Conservation (phyloP, 2,113 vertebrate species). For the Python bivittatus region DNA sequence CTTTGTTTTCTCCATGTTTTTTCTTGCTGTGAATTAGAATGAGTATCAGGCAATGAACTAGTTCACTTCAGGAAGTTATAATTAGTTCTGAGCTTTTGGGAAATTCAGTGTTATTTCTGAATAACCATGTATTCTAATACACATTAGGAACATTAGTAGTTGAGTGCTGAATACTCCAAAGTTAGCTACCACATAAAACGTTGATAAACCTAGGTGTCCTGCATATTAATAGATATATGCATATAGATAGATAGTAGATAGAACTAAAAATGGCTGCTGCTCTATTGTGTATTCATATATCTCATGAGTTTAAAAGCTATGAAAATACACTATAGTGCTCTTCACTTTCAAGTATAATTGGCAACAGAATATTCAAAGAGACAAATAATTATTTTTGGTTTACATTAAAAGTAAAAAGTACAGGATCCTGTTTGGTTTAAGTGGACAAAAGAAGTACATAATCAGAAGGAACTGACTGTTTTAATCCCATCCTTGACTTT, state of each 20-base stretch:
- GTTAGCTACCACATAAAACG: conserved; percentile 39
- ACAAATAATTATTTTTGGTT: conserved; percentile 49
- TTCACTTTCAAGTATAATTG: conserved; percentile 12
- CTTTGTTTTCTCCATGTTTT: not conserved
- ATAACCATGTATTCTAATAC: conserved; percentile 36
- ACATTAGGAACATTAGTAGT: conserved; percentile 49
- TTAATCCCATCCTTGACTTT: conserved; percentile 33
- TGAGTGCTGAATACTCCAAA: conserved; percentile 51
- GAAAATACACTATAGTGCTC: conserved; percentile 24
- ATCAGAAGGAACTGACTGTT: not conserved
- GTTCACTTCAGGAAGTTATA: conserved; percentile 1
- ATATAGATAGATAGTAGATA: conserved; percentile 24
- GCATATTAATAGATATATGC: too few species aligned
- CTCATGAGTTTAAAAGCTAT: conserved; percentile 31
- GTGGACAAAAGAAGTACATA: not conserved
- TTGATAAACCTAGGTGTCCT: conserved; percentile 37
- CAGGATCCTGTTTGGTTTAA: conserved; percentile 30
- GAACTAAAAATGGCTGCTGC: conserved; percentile 22
- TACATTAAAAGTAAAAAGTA: not conserved
- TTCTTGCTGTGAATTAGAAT: not conserved
- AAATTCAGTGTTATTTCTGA: not conserved
- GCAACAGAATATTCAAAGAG: conserved; percentile 44
- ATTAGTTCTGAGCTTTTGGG: not conserved
- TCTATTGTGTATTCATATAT: conserved; percentile 9
- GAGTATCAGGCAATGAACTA: not conserved